These are phyloP conservation scores for Gymnothorax javanicus DNA, from an alignment of 2,797 vertebrate genomes.

Conservation along the genomic window DNA sequence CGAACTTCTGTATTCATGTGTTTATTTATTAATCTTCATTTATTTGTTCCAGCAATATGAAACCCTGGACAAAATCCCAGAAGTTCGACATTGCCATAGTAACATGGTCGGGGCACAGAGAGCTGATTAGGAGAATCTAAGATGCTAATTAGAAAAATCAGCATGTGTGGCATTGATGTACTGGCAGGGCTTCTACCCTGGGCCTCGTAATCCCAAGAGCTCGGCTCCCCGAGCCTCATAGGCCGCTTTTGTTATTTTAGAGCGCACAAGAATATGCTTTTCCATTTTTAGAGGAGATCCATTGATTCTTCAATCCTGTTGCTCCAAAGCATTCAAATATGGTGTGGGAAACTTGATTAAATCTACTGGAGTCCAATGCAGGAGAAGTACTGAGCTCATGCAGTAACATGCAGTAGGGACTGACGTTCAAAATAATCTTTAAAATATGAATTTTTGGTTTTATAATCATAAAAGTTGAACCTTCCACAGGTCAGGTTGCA, in stretches of 20 bases:
- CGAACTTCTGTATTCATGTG: background rate
- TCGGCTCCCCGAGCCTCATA: background rate
- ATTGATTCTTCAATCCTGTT: background rate
- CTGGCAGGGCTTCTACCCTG: background rate
- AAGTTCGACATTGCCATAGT: slow-evolving; percentile 6
- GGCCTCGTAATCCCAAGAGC: background rate
- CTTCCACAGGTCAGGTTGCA: too few relatives aligned
- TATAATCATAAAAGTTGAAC: too few relatives aligned
- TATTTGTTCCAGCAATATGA: slow-evolving; percentile 13
- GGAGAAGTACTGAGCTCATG: background rate
- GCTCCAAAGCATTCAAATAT: background rate
- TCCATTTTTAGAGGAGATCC: background rate
- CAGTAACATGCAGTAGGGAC: background rate
- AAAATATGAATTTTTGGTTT: too few relatives aligned
- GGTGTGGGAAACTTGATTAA: background rate
- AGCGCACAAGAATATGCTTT: background rate
- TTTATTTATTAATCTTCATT: background rate
- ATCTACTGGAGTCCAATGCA: background rate
- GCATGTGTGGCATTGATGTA: slow-evolving; percentile 1
- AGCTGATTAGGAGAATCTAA: slow-evolving; percentile 12
- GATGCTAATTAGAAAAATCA: slow-evolving; percentile 9
- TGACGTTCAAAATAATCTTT: too few relatives aligned
- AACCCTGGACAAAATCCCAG: slow-evolving; percentile 20
- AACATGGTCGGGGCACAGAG: background rate
- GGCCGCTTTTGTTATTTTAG: background rate